Percentiles rank a stretch among this genome's conserved stretches.
Evolutionary conservation across 2,888 invertebrate genomes (phyloP).

Genomic region (Anoncus sp.): DNA sequence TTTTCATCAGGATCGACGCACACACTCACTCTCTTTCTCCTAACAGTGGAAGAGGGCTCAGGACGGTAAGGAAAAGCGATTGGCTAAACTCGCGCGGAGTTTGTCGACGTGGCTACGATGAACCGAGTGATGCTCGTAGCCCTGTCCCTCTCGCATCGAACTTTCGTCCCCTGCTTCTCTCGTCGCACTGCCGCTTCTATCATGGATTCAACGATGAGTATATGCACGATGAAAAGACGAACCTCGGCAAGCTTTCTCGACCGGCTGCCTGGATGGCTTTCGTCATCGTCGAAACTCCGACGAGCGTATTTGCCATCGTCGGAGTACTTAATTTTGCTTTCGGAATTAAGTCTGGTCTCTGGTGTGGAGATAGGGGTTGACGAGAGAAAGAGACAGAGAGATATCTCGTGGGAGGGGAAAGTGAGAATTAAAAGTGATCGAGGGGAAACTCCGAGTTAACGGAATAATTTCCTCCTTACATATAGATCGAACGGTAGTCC

Average conservation of each 20-base stretch:
- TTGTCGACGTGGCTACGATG: conserved; percentile 43
- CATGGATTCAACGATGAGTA: conserved; percentile 40
- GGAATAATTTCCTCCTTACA: conserved; percentile 24
- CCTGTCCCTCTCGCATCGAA: conserved; percentile 36
- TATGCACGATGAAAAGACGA: conserved; percentile 49
- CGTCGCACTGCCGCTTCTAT: background rate
- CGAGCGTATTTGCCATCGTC: conserved; percentile 76
- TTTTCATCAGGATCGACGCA: conserved; percentile 29
- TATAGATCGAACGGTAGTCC: background rate
- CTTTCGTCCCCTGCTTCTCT: conserved; percentile 40
- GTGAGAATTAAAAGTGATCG: conserved; percentile 24
- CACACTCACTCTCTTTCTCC: too few species aligned
- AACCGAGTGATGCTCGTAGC: conserved; percentile 14
- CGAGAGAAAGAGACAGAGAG: conserved; percentile 4
- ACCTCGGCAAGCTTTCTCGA: conserved; percentile 41
- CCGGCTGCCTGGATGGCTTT: conserved; percentile 47
- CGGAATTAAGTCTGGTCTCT: conserved; percentile 77
- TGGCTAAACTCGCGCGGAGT: conserved; percentile 48
- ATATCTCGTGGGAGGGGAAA: background rate
- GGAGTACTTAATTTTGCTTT: conserved; percentile 81
- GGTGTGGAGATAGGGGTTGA: conserved; percentile 25
- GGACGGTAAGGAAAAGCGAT: conserved; percentile 47
- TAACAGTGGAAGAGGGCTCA: background rate
- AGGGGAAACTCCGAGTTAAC: conserved; percentile 39
- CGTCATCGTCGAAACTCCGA: conserved; percentile 56